Conservation (phyloP, 2,888 invertebrate genomes). For the Drosophila neonasuta region DNA sequence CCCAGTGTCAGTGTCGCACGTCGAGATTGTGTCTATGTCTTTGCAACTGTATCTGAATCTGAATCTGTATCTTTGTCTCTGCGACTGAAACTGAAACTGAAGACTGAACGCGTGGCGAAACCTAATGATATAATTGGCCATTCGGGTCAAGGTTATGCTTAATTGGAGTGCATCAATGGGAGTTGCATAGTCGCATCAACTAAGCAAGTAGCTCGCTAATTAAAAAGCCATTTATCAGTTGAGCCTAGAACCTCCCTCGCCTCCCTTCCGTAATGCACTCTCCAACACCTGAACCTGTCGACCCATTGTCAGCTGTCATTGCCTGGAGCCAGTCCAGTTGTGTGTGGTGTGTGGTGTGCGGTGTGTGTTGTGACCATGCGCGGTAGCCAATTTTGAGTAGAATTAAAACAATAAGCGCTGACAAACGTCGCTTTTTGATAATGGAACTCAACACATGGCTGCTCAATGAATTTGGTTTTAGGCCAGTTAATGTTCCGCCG, state of each 20-base stretch:
- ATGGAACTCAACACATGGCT: slow-evolving; percentile 60
- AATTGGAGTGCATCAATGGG: slow-evolving; percentile 52
- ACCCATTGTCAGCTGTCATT: slow-evolving; percentile 44
- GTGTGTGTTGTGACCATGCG: slow-evolving; percentile 14
- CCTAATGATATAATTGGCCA: slow-evolving; percentile 63
- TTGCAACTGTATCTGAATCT: background rate
- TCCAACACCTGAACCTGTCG: slow-evolving; percentile 58
- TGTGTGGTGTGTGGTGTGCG: background rate
- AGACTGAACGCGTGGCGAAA: slow-evolving; percentile 39
- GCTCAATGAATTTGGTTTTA: slow-evolving; percentile 58
- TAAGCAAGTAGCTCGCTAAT: slow-evolving; percentile 56
- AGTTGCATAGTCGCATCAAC: slow-evolving; percentile 34
- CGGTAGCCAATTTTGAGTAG: slow-evolving; percentile 43
- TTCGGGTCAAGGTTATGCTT: slow-evolving; percentile 69
- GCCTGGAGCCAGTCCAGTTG: slow-evolving; percentile 39
- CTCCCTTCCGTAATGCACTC: slow-evolving; percentile 4
- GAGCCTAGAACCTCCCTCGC: slow-evolving; percentile 14
- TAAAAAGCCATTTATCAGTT: slow-evolving; percentile 77
- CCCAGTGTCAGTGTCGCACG: slow-evolving; percentile 51
- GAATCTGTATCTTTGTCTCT: slow-evolving; percentile 23
- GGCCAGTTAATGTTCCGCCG: slow-evolving; percentile 51
- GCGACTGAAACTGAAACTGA: slow-evolving; percentile 35
- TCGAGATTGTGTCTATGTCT: slow-evolving; percentile 40
- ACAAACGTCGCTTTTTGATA: slow-evolving; percentile 57
- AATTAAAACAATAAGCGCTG: slow-evolving; percentile 73